phyloP scores from a whole-genome alignment of 2,797 vertebrate genomes.

The Halcyon leucocephala region DNA sequence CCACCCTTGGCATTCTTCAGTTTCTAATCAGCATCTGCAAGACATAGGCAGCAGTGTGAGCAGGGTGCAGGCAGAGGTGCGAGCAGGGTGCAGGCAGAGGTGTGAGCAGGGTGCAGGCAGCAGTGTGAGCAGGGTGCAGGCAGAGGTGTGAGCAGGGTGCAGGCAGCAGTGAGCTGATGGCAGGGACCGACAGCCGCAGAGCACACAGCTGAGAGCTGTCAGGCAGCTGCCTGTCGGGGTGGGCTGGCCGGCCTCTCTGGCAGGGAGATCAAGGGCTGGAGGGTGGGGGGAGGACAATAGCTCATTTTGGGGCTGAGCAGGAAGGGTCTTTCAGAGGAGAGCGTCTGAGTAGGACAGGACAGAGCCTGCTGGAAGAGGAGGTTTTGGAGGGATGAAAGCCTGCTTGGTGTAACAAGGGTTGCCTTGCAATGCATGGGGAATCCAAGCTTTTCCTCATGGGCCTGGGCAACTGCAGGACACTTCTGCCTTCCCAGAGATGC shows the following conservation, averaged over 20 bases:
- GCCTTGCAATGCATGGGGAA: neutral
- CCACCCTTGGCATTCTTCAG: no score
- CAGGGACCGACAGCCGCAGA: neutral
- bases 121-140: fast-evolving
- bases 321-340: neutral
- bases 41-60: no score
- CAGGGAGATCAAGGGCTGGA: neutral
- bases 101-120: neutral
- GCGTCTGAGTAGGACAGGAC: neutral
- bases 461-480: neutral
- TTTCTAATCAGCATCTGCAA: no score
- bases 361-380: neutral
- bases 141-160: neutral
- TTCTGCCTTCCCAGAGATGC: neutral
- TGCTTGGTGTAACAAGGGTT: fast-evolving
- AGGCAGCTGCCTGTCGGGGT: neutral
- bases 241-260: neutral
- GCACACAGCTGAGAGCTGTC: constrained; percentile 9
- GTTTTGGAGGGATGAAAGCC: neutral
- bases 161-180: fast-evolving
- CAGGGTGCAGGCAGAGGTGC: neutral
- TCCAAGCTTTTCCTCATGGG: neutral
- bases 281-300: neutral
- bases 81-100: neutral
- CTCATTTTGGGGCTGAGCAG: neutral